Base-by-base conservation (phyloP, 2,113 vertebrate genomes). In the Lepus europaeus region DNA sequence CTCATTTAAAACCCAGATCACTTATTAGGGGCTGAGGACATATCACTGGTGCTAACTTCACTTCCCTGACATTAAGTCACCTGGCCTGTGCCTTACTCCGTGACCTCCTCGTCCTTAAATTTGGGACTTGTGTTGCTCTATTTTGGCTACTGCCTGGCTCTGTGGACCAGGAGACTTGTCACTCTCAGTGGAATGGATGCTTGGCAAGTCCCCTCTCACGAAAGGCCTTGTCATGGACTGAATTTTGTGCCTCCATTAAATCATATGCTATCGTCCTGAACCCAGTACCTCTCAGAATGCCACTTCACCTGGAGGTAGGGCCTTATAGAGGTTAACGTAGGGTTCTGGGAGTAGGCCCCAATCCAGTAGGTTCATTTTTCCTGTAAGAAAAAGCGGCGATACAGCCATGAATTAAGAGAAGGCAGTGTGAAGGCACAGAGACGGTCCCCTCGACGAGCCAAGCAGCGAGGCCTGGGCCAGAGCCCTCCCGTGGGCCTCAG, bases 71-170 rank as follows among this genome's bases (percentile, higher is more conserved):
- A 29, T 6, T 6, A 14, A 7, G 31, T 45, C 19, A 14, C 1
- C 45, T n/a, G n/a, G 5, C 33, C 8, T 0, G 5, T 45, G 6
- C 16, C 10, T 64, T 3, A 0, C 19, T 66, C 12, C 20, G 33
- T 0, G 4, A 7, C 61, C 61, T 33, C 31, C 23, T 0, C 1
- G 29, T 17, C 31, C 31, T 66, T 27, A 9, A 23, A 1, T 31
- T 10, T 22, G 27, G 31, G 36, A 8, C 45, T 89, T 29, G 31
- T 17, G 5, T 59, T 6, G 10, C 3, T 23, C 3, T 36, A 19
- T 6, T 59, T 59, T 39, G 3, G 23, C 10, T 73, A 17, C 31
- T 36, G 2, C 22, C 16, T 82, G n/a, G 63, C 61, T 77, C 39
- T 1, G 0, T 14, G n/a, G 17, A 14, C 63, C 33, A 27, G 5